Base-by-base conservation (phyloP, 2,113 vertebrate species). In the Pundamilia nyererei region DNA sequence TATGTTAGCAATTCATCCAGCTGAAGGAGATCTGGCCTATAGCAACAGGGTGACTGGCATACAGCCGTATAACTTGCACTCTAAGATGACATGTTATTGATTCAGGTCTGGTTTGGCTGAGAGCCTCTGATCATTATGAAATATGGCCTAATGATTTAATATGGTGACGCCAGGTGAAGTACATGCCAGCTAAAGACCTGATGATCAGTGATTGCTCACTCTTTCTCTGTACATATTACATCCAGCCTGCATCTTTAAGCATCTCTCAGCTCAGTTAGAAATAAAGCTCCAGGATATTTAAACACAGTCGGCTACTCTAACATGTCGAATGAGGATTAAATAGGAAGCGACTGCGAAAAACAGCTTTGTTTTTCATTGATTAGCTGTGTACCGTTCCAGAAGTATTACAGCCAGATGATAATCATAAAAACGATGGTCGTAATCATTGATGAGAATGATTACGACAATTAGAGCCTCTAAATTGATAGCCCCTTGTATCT, bases 61-160 rank as follows among this genome's bases (percentile, higher is more conserved):
- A 65, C 82, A 77, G 91, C 68, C 53, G 1, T 80, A 47, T 11
- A 80, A 65, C 89, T 49, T 87, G 81, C 85, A 84, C 72, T 56
- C 80, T 82, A n/a, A 89, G 53, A 90, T 92, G 88, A 92, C 89
- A 90, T 79, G 24, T 54, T 90, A 92, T 93, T 86, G 89, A 94
- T 94, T 91, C 87, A 79, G 51, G 83, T 82, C 77, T 85, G 79
- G 77, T 89, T 93, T 91, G 91, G 85, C 90, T 88, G 81, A 29
- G 62, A 91, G 89, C 91, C 86, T 65, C 55, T 29, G 31, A 84
- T 86, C 79, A 91, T 87, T 93, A 87, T 93, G 84, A 94, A 94
- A 93, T 88, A 91, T 86, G 81, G 89, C 14, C 81, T 88, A 90
- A 91, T 92, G 89, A 92, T 93, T 93, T 94, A 89, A 93, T 89